Evolutionary conservation across 30 jellyfish, hydroid and myxozoan species (phyloP).

Genomic region (Aurelia sp.): DNA sequence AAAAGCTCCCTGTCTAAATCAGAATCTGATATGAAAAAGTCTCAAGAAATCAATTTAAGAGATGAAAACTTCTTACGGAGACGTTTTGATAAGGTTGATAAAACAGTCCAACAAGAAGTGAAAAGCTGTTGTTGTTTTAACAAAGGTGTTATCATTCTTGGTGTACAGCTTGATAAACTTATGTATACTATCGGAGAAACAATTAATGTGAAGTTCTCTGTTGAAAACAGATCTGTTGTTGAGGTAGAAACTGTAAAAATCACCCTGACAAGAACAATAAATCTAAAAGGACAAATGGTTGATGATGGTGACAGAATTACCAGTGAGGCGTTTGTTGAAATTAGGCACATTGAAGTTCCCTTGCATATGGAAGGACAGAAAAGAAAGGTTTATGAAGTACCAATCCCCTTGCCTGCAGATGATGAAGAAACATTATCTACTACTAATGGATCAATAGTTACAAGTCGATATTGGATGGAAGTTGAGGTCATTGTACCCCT

Average conservation of each 20-base stretch:
- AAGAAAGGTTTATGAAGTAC: conserved; percentile 11
- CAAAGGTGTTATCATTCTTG: conserved; percentile 35
- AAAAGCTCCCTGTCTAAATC: background rate
- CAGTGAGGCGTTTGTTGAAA: conserved; percentile 46
- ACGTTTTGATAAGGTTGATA: background rate
- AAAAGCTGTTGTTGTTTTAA: conserved; percentile 50
- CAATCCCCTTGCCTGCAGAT: background rate
- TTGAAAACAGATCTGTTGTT: conserved; percentile 41
- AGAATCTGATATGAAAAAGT: background rate
- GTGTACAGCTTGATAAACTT: conserved; percentile 42
- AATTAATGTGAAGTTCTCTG: conserved; percentile 33
- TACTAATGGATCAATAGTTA: conserved; percentile 31
- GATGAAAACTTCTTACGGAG: conserved; percentile 30
- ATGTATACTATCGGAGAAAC: conserved; percentile 59
- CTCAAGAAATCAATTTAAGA: background rate
- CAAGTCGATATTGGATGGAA: conserved; percentile 39
- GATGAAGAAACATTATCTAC: conserved; percentile 23
- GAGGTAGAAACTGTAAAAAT: conserved; percentile 30
- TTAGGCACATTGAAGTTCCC: background rate
- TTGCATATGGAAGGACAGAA: conserved; percentile 28
- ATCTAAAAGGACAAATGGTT: conserved; percentile 3
- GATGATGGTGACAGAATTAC: conserved; percentile 5
- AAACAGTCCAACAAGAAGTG: background rate
- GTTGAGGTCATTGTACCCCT: conserved; percentile 52
- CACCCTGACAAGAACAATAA: conserved; percentile 27